Base-by-base conservation (phyloP, 2,888 invertebrate genomes). In the Diarsia brunnea region DNA sequence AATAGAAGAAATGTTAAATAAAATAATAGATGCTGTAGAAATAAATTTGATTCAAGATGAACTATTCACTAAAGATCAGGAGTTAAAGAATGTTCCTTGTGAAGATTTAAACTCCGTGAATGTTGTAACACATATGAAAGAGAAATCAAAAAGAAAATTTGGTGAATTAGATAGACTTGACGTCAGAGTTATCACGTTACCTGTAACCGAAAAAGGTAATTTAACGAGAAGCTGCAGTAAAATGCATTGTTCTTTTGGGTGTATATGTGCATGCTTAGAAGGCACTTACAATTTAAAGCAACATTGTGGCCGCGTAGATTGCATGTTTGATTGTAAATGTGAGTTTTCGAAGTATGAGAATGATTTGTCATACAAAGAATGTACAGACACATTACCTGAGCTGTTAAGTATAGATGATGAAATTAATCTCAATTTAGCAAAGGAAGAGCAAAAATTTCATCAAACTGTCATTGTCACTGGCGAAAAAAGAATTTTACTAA, bases 371-470 rank as follows among this genome's bases (percentile, higher is more conserved):
- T 90, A 93, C 72, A 84, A 80, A 58, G 87, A 89, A 65, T 90
- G 87, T 84, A 80, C 89, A 47, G 92, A 93, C 71, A 75, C 92
- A 61, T 87, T 95, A 73, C 93, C 94, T 1, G 93, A 92, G 0
- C 90, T 97, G 69, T 82, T 95, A 51, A 94, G 94, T 85, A 89
- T 97, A 70, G 95, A 97, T 81, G 95, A 95, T 84, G 94, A 96
- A 89, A 95, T 95, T 0, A 97, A 97, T 87, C 94, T 91, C 63
- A 97, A 97, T 75, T 93, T 98, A 79, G 97, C 98, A 0, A 97
- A 97, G 91, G 97, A 97, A 88, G 98, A 98, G 91, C 97, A 97
- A 91, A 98, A 98, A 89, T 98, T 98, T 92, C 97, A 97, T 24
- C 97, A 98, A 87, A 98, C 98, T 8, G 97, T 98, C 43, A 97